Conservation (phyloP, 1,140 invertebrate species). For the Drusus annulatus region DNA sequence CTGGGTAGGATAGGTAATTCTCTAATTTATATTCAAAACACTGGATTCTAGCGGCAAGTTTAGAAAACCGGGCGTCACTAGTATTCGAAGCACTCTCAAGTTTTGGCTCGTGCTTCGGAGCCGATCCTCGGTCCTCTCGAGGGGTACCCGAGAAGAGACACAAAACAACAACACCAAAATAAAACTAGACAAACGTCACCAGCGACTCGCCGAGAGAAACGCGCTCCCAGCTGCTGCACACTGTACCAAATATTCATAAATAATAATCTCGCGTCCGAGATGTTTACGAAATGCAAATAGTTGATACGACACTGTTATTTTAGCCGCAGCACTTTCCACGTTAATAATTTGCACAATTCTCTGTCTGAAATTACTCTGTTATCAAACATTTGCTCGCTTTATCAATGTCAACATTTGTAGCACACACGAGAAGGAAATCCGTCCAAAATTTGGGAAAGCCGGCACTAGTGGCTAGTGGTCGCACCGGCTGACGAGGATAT, state of each 20-base stretch:
- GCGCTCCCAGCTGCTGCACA: neutral
- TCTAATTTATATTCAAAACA: constrained; percentile 37
- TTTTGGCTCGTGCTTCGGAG: constrained; percentile 18
- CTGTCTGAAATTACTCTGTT: neutral
- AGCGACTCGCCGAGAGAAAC: constrained; percentile 1
- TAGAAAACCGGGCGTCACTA: constrained; percentile 24
- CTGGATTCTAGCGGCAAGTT: constrained; percentile 3
- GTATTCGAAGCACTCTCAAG: neutral
- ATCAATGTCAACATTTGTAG: constrained; percentile 20
- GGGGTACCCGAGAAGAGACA: constrained; percentile 1
- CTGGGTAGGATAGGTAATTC: constrained; percentile 13
- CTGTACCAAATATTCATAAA: neutral
- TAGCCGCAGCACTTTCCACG: neutral
- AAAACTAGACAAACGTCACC: constrained; percentile 34
- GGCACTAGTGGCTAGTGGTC: neutral
- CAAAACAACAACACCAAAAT: constrained; percentile 37
- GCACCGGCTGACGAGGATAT: constrained; percentile 14
- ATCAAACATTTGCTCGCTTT: constrained; percentile 28
- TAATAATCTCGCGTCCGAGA: neutral
- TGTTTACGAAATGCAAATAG: no score
- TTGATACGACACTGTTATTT: no score
- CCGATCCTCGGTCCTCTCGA: neutral
- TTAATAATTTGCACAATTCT: constrained; percentile 1
- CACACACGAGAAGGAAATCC: neutral
- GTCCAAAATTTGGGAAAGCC: neutral